phyloP scores from a whole-genome alignment of 1,140 invertebrate genomes.

The Aphelenchoides besseyi region DNA sequence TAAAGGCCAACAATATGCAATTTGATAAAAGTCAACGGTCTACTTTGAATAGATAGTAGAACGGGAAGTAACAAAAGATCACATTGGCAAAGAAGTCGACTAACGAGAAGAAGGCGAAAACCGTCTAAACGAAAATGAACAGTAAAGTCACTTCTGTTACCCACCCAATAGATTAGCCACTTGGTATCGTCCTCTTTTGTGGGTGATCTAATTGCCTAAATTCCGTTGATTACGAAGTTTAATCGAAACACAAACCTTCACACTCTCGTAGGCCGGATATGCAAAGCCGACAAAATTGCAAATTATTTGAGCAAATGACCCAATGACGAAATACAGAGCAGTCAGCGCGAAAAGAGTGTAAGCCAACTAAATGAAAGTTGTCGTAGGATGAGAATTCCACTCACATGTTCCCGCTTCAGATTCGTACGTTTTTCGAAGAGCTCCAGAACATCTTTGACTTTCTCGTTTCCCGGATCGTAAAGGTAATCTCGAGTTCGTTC shows the following conservation, averaged over 20 bases:
- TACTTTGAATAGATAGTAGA: conserved; percentile 50
- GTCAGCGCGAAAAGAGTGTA: conserved; percentile 28
- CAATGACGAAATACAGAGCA: conserved; percentile 38
- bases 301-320: conserved; percentile 35
- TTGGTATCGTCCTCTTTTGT: conserved; percentile 49
- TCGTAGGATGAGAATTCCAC: conserved; percentile 18
- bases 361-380: conserved; percentile 29
- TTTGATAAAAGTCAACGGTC: conserved; percentile 28
- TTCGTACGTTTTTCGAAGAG: conserved; percentile 24
- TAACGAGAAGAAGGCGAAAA: conserved; percentile 49
- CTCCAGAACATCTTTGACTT: neutral
- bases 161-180: conserved; percentile 53
- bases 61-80: conserved; percentile 66
- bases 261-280: conserved; percentile 38
- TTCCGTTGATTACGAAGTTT: conserved; percentile 6
- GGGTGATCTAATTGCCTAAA: conserved; percentile 33
- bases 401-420: conserved; percentile 35
- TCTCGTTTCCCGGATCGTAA: conserved; percentile 9
- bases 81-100: conserved; percentile 74
- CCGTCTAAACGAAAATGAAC: too few relatives aligned
- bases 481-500: neutral
- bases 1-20: too few relatives aligned
- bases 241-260: conserved; percentile 24
- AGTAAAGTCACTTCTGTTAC: too few relatives aligned
- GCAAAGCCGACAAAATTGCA: conserved; percentile 43